Evolutionary conservation across 2,797 vertebrate species (phyloP), one percentile per base, ranked within the genome.

Genomic region (Oreortyx pictus): DNA sequence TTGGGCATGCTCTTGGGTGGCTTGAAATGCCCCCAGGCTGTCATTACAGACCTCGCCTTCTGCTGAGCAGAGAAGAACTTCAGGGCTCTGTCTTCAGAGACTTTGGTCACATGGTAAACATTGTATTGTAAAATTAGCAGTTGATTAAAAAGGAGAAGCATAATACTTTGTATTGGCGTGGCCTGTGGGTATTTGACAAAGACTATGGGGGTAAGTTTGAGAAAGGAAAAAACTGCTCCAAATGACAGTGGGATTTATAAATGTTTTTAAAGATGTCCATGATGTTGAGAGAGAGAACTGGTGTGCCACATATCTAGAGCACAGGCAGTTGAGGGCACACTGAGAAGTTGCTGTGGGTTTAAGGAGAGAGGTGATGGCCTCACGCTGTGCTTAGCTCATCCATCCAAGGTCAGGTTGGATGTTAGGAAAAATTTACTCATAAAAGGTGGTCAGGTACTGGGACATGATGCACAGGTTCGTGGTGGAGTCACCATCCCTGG

Each of bases 41-140:
- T 43, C 16, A 27, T 50, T 90, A 67, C 22, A 93, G 70, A 24
- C n/a, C 0, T 1, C 33, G 7, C 50, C 18, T 72, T 78, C 86
- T 93, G 50, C 66, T 8, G 9, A 82, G 52, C 43, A 82, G 62
- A 86, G 31, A 11, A 68, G 65, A 87, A 67, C 39, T 4, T 64
- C 15, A 75, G 19, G 35, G 7, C 4, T 81, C 35, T 64, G 74
- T n/a, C 24, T 92, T 14, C 54, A 37, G 18, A 56, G 39, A 23
- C 39, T 17, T 71, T 75, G 85, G 31, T 85, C 31, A 14, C 25
- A 14, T 20, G 49, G 59, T 65, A 16, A 20, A 41, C 46, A 56
- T 24, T 78, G 43, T 82, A 44, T 20, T 76, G 56, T 62, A 91
- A 83, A 89, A 75, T 56, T n/a, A 88, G 43, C 46, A 68, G 39